These are phyloP conservation scores for Montipora cactus DNA, from an alignment of 64 coral and sea anemone species.

Conservation along the genomic window DNA sequence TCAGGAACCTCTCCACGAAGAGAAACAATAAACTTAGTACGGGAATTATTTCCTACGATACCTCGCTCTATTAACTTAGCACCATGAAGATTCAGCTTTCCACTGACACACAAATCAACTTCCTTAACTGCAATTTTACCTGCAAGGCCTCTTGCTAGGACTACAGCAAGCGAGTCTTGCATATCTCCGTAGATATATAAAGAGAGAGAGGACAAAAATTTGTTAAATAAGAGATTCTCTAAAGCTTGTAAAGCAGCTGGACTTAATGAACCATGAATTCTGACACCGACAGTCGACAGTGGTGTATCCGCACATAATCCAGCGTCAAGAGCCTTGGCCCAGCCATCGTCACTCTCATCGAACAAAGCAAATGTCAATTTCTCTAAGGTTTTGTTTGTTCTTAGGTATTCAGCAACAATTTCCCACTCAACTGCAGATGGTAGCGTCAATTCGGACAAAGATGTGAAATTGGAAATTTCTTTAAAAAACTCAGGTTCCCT, in stretches of 20 bases:
- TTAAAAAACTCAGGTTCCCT: too few species aligned
- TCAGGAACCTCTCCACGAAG: constrained; percentile 1
- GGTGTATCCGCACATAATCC: not conserved
- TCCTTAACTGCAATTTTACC: not conserved
- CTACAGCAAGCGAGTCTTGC: not conserved
- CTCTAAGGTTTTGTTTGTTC: not conserved
- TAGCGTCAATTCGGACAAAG: not conserved
- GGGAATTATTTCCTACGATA: not conserved
- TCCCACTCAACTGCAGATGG: too few species aligned
- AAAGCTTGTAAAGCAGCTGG: not conserved
- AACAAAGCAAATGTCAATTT: not conserved
- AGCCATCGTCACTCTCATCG: not conserved
- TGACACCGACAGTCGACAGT: not conserved
- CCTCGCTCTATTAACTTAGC: not conserved
- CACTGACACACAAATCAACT: not conserved
- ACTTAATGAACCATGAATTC: not conserved
- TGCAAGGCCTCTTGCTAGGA: not conserved
- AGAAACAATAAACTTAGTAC: not conserved
- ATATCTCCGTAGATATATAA: not conserved
- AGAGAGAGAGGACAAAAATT: not conserved
- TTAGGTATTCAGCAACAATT: too few species aligned
- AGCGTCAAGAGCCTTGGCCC: not conserved
- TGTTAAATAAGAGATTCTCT: not conserved
- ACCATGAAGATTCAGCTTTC: not conserved
- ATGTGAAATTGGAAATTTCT: too few species aligned